phyloP scores from a whole-genome alignment of 2,113 vertebrate genomes.

The Ailurus styani region DNA sequence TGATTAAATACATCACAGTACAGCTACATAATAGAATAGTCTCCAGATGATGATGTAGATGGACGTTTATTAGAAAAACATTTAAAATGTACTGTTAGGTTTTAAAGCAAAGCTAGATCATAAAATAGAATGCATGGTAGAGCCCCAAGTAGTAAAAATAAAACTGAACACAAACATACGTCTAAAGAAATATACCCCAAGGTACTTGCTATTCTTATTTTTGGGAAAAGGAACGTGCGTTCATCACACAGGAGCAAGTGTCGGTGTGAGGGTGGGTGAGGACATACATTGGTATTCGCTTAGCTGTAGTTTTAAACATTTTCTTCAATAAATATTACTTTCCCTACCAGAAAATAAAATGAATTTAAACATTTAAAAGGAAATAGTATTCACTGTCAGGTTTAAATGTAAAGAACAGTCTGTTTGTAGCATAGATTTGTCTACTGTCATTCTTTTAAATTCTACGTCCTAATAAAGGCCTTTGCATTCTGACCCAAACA shows the following conservation, averaged over 20 bases:
- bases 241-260: no score
- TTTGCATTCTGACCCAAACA: not conserved
- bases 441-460: conserved; percentile 1
- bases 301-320: not conserved
- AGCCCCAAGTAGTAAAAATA: not conserved
- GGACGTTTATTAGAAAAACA: not conserved
- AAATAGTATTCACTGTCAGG: not conserved
- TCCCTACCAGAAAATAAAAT: conserved; percentile 4
- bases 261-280: not conserved
- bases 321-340: conserved; percentile 8
- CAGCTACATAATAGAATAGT: not conserved
- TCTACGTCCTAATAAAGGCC: not conserved
- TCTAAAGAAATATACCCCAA: not conserved
- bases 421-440: not conserved
- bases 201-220: conserved; percentile 1
- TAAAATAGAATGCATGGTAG: not conserved
- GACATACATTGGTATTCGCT: not conserved
- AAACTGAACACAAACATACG: not conserved
- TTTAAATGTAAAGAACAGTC: not conserved
- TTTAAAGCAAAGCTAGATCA: not conserved
- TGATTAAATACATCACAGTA: not conserved
- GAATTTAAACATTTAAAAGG: not conserved
- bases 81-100: not conserved
- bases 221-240: not conserved
- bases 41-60: not conserved